Base-by-base conservation (phyloP, 2,888 invertebrate species). In the Cyclophora albipunctata region DNA sequence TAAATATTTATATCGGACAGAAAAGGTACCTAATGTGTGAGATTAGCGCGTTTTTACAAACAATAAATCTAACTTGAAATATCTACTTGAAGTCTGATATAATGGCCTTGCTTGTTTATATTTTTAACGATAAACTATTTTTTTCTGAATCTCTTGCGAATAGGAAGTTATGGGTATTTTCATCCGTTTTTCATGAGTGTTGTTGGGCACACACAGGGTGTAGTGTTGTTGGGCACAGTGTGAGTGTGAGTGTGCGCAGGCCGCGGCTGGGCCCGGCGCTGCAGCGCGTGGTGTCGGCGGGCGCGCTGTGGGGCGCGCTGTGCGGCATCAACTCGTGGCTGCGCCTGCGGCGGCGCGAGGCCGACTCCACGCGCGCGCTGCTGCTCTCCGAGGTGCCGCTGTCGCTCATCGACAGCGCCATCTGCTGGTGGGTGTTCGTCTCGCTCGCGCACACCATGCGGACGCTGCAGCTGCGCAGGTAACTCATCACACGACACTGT, bases 371-470 rank as follows among this genome's bases (percentile, higher is more conserved):
- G 59, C 69, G 82, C 20, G 84, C 82, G 53, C 69, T 86, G 50
- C 71, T 97, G 54, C 91, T 97, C 48, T 95, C 96, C 1, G 93
- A 93, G 57, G 93, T 97, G 57, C 97, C 97, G 7, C 88, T 98
- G 52, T 96, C 97, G 34, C 91, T 97, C 41, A 84, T 96, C 35
- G 97, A 96, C 82, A 91, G 93, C 71, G 92, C 95, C 73, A 95
- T 98, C 71, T 97, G 96, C 73, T 98, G 97, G 96, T 97, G 97
- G 97, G 96, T 97, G 64, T 95, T 95, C 73, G 93, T 94, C 3
- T 94, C 94, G 7, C 90, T 98, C 48, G 94, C 97, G 7, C 94
- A 95, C 75, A 98, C 98, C 1, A 97, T 96, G 64, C 89, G 98
- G 61, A 97, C 97, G 0, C 86, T 98, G 56, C 91, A 97, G 63